Evolutionary conservation across 1,140 invertebrate genomes (phyloP), one percentile per base, ranked within the genome.

Genomic region (Prorops nasuta): DNA sequence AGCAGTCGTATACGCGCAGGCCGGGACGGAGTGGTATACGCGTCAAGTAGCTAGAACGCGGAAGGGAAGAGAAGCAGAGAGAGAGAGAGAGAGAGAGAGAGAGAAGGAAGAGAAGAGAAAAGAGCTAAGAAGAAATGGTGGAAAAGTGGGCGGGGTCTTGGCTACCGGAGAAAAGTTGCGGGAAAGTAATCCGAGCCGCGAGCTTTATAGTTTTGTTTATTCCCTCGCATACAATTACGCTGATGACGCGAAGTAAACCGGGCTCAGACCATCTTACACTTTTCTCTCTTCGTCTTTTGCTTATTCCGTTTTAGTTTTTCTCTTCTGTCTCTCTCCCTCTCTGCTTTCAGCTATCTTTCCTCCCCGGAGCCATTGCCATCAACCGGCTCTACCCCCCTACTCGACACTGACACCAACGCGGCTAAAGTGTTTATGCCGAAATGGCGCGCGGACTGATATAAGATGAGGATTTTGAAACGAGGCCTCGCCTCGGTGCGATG

Each of bases 121-220:
- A 10, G 2, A 18, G 8, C 3, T 15, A 10, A 3, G 2, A 20
- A 18, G 18, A 37, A 22, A 3, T n/a, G 18, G 32, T 15, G 19
- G 40, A 37, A 17, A 37, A 42, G 42, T n/a, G 17, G 14, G 7
- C 8, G 19, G 14, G 9, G 35, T 6, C 24, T 28, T 6, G 24
- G 24, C 24, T 4, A 28, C 24, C 24, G 3, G 9, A 34, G 51
- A 44, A 38, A 59, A 60, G 34, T 62, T 47, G 56, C 34, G 60
- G 50, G 34, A 54, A 60, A 64, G 61, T 65, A 65, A 65, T 65
- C 55, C 55, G 42, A 47, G 49, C 55, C 51, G 35, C 49, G 40
- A 49, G 55, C 43, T 65, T 64, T 58, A 61, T 58, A 59, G 62
- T 65, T 62, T 64, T 62, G 61, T 65, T 65, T 64, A 65, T 61